phyloP scores from a whole-genome alignment of 2,797 vertebrate genomes.

The Squalus acanthias region DNA sequence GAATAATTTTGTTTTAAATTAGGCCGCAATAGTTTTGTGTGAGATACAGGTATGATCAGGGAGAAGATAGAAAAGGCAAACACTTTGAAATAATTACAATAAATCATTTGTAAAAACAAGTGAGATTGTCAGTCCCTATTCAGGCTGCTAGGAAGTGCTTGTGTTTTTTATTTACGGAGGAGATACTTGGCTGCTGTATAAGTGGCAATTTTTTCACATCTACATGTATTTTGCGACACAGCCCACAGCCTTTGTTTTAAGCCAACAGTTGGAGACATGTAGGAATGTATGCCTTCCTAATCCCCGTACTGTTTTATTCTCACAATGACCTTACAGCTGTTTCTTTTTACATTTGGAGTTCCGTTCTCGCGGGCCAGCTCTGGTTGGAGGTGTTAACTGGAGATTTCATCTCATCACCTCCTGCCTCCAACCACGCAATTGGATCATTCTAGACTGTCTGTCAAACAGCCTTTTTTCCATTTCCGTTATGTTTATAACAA shows the following conservation, averaged over 20 bases:
- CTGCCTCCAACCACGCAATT: background rate
- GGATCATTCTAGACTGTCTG: background rate
- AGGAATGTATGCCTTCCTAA: background rate
- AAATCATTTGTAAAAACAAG: background rate
- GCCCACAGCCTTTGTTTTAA: background rate
- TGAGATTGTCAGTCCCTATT: background rate
- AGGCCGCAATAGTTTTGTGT: background rate
- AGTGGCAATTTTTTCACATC: background rate
- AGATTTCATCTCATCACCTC: background rate
- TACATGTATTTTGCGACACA: background rate
- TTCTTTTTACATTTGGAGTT: background rate
- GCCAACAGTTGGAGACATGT: background rate
- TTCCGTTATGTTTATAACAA: background rate
- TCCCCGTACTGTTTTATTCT: background rate
- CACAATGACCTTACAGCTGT: background rate
- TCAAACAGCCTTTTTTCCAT: background rate
- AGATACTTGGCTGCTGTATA: background rate
- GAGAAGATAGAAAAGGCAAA: background rate
- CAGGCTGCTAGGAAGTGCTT: background rate
- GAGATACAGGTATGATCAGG: background rate
- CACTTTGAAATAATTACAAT: background rate
- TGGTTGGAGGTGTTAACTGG: background rate
- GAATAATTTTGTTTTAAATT: slow-evolving; percentile 33
- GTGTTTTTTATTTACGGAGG: background rate
- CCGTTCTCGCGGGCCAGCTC: background rate